Evolutionary conservation across 2,797 vertebrate species (phyloP).

Genomic region (Yasuhikotakia modesta): DNA sequence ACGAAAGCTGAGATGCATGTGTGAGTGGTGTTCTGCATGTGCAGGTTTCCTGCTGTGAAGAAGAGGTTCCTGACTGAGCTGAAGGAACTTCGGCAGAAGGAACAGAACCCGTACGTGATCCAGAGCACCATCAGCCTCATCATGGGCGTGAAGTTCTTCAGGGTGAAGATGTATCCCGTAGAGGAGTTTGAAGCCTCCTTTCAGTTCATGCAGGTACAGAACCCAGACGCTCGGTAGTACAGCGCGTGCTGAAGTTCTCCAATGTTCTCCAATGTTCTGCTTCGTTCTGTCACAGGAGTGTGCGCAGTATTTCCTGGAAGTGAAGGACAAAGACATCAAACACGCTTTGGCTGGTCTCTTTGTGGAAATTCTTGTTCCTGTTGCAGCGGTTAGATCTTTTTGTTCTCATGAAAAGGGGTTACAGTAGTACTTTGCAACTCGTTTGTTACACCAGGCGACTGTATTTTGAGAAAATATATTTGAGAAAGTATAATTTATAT

Average conservation of each 20-base stretch:
- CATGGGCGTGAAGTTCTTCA: conserved; percentile 99
- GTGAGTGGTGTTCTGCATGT: neutral
- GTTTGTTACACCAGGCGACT: neutral
- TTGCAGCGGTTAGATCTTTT: conserved; percentile 90
- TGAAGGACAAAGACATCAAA: conserved; percentile 99
- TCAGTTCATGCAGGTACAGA: conserved; percentile 93
- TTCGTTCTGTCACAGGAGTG: conserved; percentile 83
- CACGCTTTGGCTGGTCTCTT: conserved; percentile 97
- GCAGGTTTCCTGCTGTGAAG: conserved; percentile 94
- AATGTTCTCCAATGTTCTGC: neutral
- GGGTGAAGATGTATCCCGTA: conserved; percentile 99
- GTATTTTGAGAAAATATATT: neutral
- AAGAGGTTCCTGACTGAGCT: conserved; percentile 97
- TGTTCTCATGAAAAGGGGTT: neutral
- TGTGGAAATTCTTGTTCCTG: conserved; percentile 97
- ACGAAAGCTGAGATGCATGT: too few species aligned
- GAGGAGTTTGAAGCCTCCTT: conserved; percentile 98
- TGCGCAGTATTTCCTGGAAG: conserved; percentile 97
- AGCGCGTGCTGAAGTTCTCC: neutral
- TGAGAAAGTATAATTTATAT: too few species aligned
- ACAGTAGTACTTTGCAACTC: neutral
- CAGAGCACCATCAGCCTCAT: conserved; percentile 98
- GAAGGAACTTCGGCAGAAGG: conserved; percentile 95
- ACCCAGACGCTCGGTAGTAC: neutral
- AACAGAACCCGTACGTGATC: conserved; percentile 91